Evolutionary conservation across 2,113 vertebrate genomes (phyloP).

Genomic region (Myodes glareolus): DNA sequence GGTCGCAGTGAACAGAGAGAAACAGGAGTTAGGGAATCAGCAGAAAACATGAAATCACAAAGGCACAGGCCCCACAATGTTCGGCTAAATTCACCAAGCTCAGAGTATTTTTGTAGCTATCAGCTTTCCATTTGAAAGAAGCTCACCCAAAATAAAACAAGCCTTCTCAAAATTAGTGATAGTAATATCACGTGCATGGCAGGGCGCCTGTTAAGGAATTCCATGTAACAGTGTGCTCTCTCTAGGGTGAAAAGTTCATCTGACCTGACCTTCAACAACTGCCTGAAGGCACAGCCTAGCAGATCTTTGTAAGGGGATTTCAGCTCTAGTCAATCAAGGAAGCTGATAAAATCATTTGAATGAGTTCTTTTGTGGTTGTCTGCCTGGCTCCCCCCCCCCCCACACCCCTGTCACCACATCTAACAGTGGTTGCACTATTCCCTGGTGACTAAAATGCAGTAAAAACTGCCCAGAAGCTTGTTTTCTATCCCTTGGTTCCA

Average conservation of each 20-base stretch:
- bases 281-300: background rate
- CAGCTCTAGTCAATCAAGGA: background rate
- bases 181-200: constrained; percentile 94
- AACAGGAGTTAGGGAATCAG: constrained; percentile 70
- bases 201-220: constrained; percentile 96
- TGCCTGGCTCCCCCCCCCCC: too few species aligned
- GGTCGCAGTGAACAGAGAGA: constrained; percentile 72
- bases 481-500: background rate
- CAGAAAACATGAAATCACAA: constrained; percentile 77
- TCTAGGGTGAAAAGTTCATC: constrained; percentile 96
- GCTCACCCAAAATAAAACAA: constrained; percentile 97
- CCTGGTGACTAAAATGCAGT: background rate
- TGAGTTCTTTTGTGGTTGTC: background rate
- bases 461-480: background rate
- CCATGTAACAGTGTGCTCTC: constrained; percentile 97
- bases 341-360: background rate
- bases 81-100: constrained; percentile 85
- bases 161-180: constrained; percentile 85
- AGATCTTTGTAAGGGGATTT: background rate
- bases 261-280: constrained; percentile 96
- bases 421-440: background rate
- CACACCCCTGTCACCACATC: background rate
- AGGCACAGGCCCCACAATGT: constrained; percentile 73
- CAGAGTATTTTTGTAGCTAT: constrained; percentile 86
- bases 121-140: constrained; percentile 86